Base-by-base conservation (phyloP, 2,888 invertebrate genomes). In the Diplazon laetatorius region DNA sequence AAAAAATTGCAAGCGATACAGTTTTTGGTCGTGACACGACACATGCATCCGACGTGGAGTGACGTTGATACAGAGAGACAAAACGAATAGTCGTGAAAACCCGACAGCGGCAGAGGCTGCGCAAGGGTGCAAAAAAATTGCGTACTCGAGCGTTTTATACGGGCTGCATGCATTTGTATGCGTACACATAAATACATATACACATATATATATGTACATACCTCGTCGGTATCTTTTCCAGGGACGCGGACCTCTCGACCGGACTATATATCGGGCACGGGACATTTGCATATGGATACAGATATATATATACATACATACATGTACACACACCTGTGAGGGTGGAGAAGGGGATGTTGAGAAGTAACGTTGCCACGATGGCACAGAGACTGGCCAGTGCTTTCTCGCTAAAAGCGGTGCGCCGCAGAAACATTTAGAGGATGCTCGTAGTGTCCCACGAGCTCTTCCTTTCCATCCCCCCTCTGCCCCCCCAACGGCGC, bases 361-460 rank as follows among this genome's bases (percentile, higher is more conserved):
- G 25, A 20, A 20, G 59, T 1, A 14, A 55, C 30, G 48, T 55
- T 59, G 39, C 20, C 9, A 12, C 14, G 14, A 14, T 18, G 46
- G 46, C 25, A 30, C 57, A 73, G 18, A n/a, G n/a, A n/a, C n/a
- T 48, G 35, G 63, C 69, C 77, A 59, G 73, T 71, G 76, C 81
- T 83, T 81, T 83, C 65, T 80, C 79, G 80, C 80, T 83, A 80
- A 83, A 84, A 84, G 82, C 81, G 81, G 80, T 69, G 68, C 71
- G 79, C 83, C 84, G 68, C 80, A 73, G 68, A 80, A 78, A 83
- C 84, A 80, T 83, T 82, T 82, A 80, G 80, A 76, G 48, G 81
- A 80, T 72, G 78, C 73, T 70, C 52, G 52, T 66, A 74, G 71
- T 72, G 83, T 69, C 76, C 59, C 76, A 59, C 52, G 66, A 76